Base-by-base conservation (phyloP, 2,888 invertebrate species). In the Acronicta aceris region DNA sequence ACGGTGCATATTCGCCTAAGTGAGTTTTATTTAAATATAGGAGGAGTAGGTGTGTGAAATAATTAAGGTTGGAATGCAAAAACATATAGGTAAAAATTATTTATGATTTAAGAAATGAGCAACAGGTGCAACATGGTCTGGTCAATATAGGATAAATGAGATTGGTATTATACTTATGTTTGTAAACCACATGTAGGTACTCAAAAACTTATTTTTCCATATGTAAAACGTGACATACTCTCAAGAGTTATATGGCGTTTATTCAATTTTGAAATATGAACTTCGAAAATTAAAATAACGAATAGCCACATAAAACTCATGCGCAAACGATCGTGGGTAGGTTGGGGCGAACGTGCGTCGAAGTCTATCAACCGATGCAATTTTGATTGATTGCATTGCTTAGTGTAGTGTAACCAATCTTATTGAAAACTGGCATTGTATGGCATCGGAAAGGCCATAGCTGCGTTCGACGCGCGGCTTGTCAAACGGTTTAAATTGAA, bases 371-470 rank as follows among this genome's bases (percentile, higher is more conserved):
- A 89, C 84, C 92, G 90, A 89, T 89, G 91, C 92, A 89, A 93
- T 93, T 93, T 93, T 94, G 94, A 94, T 94, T 94, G 94, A 94
- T 94, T 92, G 93, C 92, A 88, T 90, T 94, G 94, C 92, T 93
- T 93, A 94, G 93, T 94, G 94, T 94, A 93, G 89, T 94, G 94
- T 94, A 91, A 94, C 94, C 93, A 91, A 94, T 94, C 93, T 94
- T 92, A 94, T 94, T 94, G 94, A 93, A 94, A 93, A 92, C 90
- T 89, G 82, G 84, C 86, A 92, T 94, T 94, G 93, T 92, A 84
- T 76, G 84, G 82, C 78, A 84, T 88, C 88, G 86, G 88, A 91
- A 92, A 91, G 91, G 91, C 91, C 92, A 87, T 83, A 71, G 87
- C 90, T 92, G 92, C 86, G 87, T 88, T 85, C 87, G 92, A 92